These are phyloP conservation scores for Campoletis raptor DNA, from an alignment of 2,888 invertebrate species.

Conservation along the genomic window DNA sequence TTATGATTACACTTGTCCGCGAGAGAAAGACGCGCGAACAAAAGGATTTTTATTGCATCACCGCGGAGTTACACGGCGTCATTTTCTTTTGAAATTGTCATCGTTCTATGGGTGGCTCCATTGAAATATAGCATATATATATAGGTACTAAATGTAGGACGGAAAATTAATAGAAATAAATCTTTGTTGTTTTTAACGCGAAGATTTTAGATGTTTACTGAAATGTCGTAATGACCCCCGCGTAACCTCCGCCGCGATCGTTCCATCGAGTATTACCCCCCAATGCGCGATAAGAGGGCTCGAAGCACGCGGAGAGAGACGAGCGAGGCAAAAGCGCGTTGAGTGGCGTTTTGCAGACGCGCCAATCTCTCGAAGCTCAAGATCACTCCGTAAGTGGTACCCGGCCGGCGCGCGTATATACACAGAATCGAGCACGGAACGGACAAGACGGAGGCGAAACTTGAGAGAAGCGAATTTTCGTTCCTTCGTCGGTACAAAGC, in stretches of 20 bases:
- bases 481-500: no score
- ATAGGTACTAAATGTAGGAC: no score
- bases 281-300: neutral
- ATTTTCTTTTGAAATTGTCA: no score
- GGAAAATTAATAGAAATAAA: no score
- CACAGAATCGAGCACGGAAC: no score
- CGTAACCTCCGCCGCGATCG: neutral
- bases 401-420: conserved; percentile 39
- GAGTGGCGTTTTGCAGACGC: conserved; percentile 70
- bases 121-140: no score
- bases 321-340: conserved; percentile 40
- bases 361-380: conserved; percentile 68
- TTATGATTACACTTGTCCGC: conserved; percentile 31
- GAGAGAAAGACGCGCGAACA: neutral
- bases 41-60: neutral
- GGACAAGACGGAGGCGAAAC: conserved; percentile 32
- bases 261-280: neutral
- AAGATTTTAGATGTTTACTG: neutral
- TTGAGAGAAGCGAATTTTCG: conserved; percentile 15
- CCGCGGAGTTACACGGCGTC: neutral
- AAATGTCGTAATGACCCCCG: neutral
- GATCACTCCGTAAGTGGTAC: conserved; percentile 68
- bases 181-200: neutral
- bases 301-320: conserved; percentile 3
- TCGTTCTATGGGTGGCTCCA: no score